phyloP scores from a whole-genome alignment of 2,888 invertebrate species.

The Clostera curtula region DNA sequence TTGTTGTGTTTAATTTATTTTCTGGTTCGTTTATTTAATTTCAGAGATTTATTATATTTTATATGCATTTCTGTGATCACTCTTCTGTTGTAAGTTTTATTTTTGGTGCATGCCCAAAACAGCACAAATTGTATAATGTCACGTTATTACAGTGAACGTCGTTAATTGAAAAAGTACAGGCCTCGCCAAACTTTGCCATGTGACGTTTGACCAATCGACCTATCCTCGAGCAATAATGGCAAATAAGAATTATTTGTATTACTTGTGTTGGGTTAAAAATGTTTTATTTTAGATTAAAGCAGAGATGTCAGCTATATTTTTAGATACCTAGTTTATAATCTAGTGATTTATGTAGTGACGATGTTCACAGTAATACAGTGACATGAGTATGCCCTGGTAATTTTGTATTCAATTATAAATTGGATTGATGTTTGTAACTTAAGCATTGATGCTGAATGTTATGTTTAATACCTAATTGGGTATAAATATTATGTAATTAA shows the following conservation, averaged over 20 bases:
- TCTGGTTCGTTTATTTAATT: slow-evolving; percentile 30
- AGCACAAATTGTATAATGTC: slow-evolving; percentile 51
- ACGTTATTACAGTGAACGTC: too few relatives aligned
- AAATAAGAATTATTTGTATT: too few relatives aligned
- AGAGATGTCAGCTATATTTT: too few relatives aligned
- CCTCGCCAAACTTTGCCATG: too few relatives aligned
- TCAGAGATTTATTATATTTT: slow-evolving; percentile 49
- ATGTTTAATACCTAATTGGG: slow-evolving; percentile 9
- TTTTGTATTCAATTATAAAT: slow-evolving; percentile 16
- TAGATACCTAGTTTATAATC: too few relatives aligned
- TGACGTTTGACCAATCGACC: too few relatives aligned
- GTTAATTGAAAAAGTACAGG: too few relatives aligned
- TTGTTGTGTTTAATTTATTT: slow-evolving; percentile 37
- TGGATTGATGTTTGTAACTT: slow-evolving; percentile 12
- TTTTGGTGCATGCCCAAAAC: slow-evolving; percentile 33
- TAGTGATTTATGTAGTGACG: too few relatives aligned
- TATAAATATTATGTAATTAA: slow-evolving; percentile 6
- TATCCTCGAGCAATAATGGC: too few relatives aligned
- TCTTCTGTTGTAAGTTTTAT: slow-evolving; percentile 50
- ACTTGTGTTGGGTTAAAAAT: too few relatives aligned
- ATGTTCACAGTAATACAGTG: too few relatives aligned
- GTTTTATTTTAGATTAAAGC: too few relatives aligned
- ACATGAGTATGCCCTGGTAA: slow-evolving; percentile 8
- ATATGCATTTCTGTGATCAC: slow-evolving; percentile 69
- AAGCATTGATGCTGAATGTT: slow-evolving; percentile 9